A percentile compares a stretch with the other conserved stretches of the same genome.
These are phyloP conservation scores for Drosophila virilis DNA, from an alignment of 1,140 invertebrate genomes.

Conservation along the genomic window DNA sequence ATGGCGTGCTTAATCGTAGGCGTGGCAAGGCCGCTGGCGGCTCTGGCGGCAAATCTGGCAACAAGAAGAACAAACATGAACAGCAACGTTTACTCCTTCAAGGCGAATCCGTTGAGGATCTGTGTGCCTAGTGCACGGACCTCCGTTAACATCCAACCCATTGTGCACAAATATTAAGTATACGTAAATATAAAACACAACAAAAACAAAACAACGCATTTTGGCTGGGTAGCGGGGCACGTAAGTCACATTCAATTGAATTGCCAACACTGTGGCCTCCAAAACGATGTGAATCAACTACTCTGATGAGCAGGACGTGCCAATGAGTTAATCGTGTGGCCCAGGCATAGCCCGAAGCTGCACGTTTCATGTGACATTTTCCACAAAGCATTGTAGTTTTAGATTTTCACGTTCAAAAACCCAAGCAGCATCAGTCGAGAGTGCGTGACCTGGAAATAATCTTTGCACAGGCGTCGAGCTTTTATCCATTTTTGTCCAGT, in stretches of 20 bases:
- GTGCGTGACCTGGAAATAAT: not conserved
- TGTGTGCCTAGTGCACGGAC: conserved; percentile 57
- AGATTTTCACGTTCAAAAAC: not conserved
- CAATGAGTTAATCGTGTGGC: conserved; percentile 16
- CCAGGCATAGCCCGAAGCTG: not conserved
- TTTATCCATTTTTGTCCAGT: not conserved
- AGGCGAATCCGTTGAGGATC: conserved; percentile 79
- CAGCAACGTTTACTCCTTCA: conserved; percentile 73
- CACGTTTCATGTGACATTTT: conserved; percentile 16
- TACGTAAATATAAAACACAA: conserved; percentile 44
- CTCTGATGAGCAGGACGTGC: conserved; percentile 34
- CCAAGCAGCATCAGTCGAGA: not conserved
- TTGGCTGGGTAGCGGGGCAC: not conserved
- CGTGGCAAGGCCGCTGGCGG: conserved; percentile 66
- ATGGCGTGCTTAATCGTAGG: conserved; percentile 91
- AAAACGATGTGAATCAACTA: conserved; percentile 8
- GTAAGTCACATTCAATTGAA: conserved; percentile 35
- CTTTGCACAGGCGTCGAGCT: no score
- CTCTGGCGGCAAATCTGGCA: conserved; percentile 56
- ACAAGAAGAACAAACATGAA: conserved; percentile 66
- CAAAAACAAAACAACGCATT: not conserved
- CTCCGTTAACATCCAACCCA: conserved; percentile 3
- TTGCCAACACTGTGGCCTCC: conserved; percentile 1
- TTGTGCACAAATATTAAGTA: conserved; percentile 54
- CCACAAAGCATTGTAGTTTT: not conserved